These are phyloP conservation scores for Petromus typicus DNA, from an alignment of 2,113 vertebrate genomes.

Conservation along the genomic window DNA sequence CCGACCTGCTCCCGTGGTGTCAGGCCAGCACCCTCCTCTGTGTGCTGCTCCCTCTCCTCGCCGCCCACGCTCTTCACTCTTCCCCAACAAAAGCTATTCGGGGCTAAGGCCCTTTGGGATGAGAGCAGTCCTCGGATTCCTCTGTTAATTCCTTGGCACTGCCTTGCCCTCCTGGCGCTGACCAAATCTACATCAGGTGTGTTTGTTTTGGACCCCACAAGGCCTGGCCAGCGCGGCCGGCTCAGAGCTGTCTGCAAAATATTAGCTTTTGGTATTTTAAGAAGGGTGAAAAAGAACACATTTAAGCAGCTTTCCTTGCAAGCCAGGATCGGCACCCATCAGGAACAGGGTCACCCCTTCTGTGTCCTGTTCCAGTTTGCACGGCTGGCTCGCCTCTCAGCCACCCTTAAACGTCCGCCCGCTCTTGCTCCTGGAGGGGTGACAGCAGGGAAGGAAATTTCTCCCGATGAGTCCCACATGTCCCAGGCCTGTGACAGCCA, in stretches of 20 bases:
- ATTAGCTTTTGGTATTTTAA: slow-evolving; percentile 82
- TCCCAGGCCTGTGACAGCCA: not conserved
- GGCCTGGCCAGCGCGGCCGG: slow-evolving; percentile 67
- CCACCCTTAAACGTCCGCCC: not conserved
- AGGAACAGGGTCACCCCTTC: slow-evolving; percentile 57
- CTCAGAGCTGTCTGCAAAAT: slow-evolving; percentile 75
- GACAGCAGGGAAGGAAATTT: not conserved
- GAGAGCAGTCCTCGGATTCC: slow-evolving; percentile 81
- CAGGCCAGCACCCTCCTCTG: too few species aligned
- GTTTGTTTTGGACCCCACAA: slow-evolving; percentile 85
- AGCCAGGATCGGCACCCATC: slow-evolving; percentile 55
- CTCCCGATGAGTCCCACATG: slow-evolving; percentile 3
- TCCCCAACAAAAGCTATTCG: slow-evolving; percentile 80
- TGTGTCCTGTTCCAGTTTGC: slow-evolving; percentile 35
- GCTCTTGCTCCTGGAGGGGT: slow-evolving; percentile 13
- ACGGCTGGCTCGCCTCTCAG: not conserved
- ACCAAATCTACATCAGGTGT: slow-evolving; percentile 83
- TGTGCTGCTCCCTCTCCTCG: not conserved
- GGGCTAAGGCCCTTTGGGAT: slow-evolving; percentile 75
- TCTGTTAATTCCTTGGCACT: slow-evolving; percentile 84
- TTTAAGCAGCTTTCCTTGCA: slow-evolving; percentile 76
- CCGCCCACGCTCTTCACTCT: not conserved
- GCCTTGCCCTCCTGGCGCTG: slow-evolving; percentile 77
- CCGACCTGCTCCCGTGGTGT: not conserved
- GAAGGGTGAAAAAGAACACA: slow-evolving; percentile 71